Evolutionary conservation across 2,888 invertebrate species (phyloP), one percentile per base, ranked within the genome.

Genomic region (Melanostoma mellinum): DNA sequence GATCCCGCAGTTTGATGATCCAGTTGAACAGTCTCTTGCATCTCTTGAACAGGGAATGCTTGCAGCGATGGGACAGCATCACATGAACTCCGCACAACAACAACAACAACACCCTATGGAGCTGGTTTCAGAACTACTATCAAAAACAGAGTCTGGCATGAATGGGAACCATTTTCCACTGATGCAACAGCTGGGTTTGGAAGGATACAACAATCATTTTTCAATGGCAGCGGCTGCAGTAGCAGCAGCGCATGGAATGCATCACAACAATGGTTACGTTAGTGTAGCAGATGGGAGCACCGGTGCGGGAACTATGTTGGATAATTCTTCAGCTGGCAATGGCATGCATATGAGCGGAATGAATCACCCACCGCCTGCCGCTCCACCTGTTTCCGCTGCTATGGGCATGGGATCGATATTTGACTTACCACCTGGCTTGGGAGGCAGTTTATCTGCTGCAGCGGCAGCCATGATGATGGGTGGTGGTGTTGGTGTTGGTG

Each of bases 11-110:
- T 93, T 92, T 88, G 93, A 94, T 74, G 95, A 95, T 90, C 95
- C 95, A 30, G 92, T 95, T 87, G 95, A 95, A 90, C 93, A 94
- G 86, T 94, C 95, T 68, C 92, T 95, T 87, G 95, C 95, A 58
- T 94, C 94, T 87, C 91, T 95, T 86, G 95, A 95, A 90, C 93
- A 94, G 80, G 93, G 93, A 75, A 88, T 91, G 88, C 92, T 93
- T 81, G 92, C 89, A 63, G 87, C 89, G 73, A 88, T 90, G 87
- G 87, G 88, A 61, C 86, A 86, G 9, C 86, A 92, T 40, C 92
- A 91, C 85, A 92, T 92, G 60, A 92, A 92, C 73, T 92, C 92
- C 56, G 92, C 92, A 33, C 91, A 92, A 75, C 88, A 88, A 2
- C 88, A 88, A 3, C 90, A 92, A 88, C 92, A 92, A 78, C 92